A percentile compares a stretch with the other conserved stretches of the same genome.
Conservation (phyloP, 2,888 invertebrate species). For the Drosophila helvetica region DNA sequence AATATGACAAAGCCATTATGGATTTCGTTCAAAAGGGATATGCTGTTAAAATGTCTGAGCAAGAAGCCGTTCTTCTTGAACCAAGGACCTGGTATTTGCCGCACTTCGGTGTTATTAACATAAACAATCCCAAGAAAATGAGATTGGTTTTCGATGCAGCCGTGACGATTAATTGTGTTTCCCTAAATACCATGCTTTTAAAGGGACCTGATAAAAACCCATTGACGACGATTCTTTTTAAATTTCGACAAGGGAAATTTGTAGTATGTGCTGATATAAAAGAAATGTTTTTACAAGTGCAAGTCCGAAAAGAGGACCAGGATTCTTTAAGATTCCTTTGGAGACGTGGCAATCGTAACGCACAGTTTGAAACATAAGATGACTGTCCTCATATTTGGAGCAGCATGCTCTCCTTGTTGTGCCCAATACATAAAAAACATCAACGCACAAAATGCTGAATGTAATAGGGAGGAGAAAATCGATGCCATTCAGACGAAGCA, state of each 20-base stretch:
- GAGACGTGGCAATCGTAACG: not conserved
- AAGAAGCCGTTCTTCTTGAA: not conserved
- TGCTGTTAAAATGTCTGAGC: not conserved
- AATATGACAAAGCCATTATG: slow-evolving; percentile 8
- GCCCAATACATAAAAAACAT: slow-evolving; percentile 24
- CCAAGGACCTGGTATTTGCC: slow-evolving; percentile 5
- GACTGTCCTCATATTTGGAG: slow-evolving; percentile 17
- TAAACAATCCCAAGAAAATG: not conserved
- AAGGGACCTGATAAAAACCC: slow-evolving; percentile 23
- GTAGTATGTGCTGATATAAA: not conserved
- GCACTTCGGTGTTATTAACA: not conserved
- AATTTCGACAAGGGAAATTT: not conserved
- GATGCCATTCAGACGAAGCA: slow-evolving; percentile 1
- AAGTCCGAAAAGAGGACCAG: not conserved
- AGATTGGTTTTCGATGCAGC: slow-evolving; percentile 9
- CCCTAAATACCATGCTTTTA: slow-evolving; percentile 12
- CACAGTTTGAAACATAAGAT: not conserved
- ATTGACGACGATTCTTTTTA: slow-evolving; percentile 10
- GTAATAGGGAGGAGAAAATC: not conserved
- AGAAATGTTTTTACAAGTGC: not conserved
- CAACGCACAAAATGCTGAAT: slow-evolving; percentile 10
- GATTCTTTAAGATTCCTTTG: slow-evolving; percentile 1
- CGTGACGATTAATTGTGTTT: not conserved
- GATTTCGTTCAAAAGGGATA: not conserved
- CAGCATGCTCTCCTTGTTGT: slow-evolving; percentile 19